phyloP scores from a whole-genome alignment of 2,797 vertebrate genomes.

The Pangasius macronema region DNA sequence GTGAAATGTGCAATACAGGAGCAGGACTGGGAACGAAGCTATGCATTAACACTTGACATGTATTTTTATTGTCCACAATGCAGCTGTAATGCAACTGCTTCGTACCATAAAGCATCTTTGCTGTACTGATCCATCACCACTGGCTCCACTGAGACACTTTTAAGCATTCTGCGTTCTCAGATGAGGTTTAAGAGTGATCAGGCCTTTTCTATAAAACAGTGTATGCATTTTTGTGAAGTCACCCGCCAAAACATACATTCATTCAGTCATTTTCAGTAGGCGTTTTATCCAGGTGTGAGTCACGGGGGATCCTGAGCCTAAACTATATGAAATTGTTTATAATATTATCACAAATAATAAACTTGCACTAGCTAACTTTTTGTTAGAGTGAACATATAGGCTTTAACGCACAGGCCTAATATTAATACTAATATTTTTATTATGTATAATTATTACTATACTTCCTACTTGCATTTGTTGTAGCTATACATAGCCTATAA shows the following conservation, averaged over 20 bases:
- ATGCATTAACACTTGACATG: background rate
- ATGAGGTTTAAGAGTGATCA: background rate
- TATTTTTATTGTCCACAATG: background rate
- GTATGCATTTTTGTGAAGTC: background rate
- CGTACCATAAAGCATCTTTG: background rate
- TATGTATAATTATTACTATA: too few species aligned
- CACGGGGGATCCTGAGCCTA: background rate
- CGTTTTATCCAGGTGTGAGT: background rate
- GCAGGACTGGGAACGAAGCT: background rate
- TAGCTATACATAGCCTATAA: too few species aligned
- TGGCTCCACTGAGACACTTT: background rate
- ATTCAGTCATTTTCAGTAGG: background rate
- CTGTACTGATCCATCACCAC: background rate
- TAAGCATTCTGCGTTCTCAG: background rate
- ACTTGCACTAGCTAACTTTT: background rate
- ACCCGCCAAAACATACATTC: background rate
- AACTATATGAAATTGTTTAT: background rate
- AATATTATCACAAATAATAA: background rate
- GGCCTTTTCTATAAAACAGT: background rate
- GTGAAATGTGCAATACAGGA: background rate
- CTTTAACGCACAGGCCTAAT: too few species aligned
- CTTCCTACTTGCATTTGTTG: too few species aligned
- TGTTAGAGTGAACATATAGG: background rate
- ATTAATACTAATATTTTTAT: too few species aligned
- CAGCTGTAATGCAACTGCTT: background rate